Conservation (phyloP, 2,888 invertebrate species). For the Teleogryllus oceanicus region DNA sequence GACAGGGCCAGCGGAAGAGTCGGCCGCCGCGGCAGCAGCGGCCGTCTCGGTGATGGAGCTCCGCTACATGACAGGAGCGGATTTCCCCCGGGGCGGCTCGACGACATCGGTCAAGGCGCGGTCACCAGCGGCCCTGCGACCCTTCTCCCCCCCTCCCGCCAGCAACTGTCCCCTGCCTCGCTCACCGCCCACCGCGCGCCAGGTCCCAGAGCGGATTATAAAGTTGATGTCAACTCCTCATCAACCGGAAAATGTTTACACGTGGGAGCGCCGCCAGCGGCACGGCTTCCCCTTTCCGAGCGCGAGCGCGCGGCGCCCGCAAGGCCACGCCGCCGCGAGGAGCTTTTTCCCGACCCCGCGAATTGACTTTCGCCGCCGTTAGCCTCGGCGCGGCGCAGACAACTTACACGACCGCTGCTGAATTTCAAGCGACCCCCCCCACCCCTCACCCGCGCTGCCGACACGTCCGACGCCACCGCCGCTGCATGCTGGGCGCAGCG, state of each 20-base stretch:
- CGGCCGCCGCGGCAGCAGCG: not conserved
- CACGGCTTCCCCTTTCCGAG: not conserved
- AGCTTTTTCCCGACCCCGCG: not conserved
- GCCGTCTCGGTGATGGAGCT: constrained; percentile 18
- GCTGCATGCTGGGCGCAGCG: not conserved
- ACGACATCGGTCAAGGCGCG: constrained; percentile 18
- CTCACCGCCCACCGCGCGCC: not conserved
- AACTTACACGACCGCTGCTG: constrained; percentile 18
- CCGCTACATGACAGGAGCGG: not conserved
- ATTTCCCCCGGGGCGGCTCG: not conserved
- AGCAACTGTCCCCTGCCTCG: not conserved
- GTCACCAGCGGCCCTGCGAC: not conserved
- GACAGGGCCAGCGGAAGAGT: too few species aligned
- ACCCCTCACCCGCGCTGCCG: not conserved
- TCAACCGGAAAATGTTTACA: constrained; percentile 9
- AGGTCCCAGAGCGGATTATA: not conserved
- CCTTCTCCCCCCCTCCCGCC: not conserved
- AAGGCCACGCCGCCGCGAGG: not conserved
- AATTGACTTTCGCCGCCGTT: not conserved
- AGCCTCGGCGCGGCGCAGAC: not conserved
- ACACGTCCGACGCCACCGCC: not conserved
- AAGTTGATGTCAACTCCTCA: constrained; percentile 10
- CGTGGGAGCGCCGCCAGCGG: constrained; percentile 6
- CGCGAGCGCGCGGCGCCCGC: not conserved
- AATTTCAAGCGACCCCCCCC: not conserved